Percentiles rank a stretch among this genome's conserved stretches.
phyloP scores from a whole-genome alignment of 2,113 vertebrate species.

The Loxodonta africana region DNA sequence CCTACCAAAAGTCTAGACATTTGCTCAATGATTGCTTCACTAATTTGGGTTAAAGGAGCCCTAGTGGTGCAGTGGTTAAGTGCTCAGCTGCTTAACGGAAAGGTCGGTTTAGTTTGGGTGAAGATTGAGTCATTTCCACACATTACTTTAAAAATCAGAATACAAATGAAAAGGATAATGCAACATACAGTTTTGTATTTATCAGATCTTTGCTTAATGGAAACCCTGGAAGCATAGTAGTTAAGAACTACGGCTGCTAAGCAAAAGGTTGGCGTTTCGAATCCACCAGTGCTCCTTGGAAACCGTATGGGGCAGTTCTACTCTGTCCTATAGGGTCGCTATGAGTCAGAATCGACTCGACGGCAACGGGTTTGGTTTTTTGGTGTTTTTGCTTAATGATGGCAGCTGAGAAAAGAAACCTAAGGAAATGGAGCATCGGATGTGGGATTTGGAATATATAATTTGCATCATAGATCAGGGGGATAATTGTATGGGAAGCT shows the following conservation, averaged over 20 bases:
- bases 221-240: too few species aligned
- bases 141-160: not conserved
- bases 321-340: too few species aligned
- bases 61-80: not conserved
- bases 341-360: too few species aligned
- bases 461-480: not conserved
- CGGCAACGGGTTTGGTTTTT: too few species aligned
- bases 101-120: not conserved
- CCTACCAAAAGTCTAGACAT: not conserved
- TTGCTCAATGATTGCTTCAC: not conserved
- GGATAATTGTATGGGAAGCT: rapidly evolving
- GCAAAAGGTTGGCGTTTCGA: too few species aligned
- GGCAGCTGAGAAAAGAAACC: not conserved
- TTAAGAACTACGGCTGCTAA: too few species aligned
- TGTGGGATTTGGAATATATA: not conserved
- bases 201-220: not conserved
- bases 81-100: not conserved
- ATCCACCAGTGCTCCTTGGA: too few species aligned
- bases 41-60: not conserved
- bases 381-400: not conserved
- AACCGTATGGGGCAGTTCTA: too few species aligned
- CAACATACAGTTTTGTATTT: not conserved
- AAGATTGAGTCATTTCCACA: not conserved
- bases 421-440: not conserved
- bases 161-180: not conserved